A percentile compares a stretch with the other conserved stretches of the same genome.
Conservation (phyloP, 1,140 invertebrate genomes). For the Physella acuta region DNA sequence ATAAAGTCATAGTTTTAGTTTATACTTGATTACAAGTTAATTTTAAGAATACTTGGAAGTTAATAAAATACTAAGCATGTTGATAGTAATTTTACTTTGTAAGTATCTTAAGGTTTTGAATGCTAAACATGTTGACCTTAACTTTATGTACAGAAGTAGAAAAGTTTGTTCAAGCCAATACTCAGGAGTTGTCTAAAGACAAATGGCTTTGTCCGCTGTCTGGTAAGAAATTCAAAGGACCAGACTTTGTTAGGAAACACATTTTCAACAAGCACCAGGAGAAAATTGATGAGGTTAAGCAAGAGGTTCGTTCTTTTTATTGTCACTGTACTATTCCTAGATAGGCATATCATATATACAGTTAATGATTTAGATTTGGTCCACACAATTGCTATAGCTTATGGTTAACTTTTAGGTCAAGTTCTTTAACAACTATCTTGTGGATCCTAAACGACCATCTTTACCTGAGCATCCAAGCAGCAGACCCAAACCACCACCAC, state of each 20-base stretch:
- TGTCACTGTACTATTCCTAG: no score
- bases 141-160: conserved; percentile 53
- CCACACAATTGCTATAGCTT: no score
- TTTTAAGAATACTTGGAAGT: no score
- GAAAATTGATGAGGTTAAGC: conserved; percentile 94
- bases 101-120: no score
- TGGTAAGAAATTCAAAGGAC: conserved; percentile 99
- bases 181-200: conserved; percentile 92
- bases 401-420: conserved; percentile 60
- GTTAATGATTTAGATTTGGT: no score
- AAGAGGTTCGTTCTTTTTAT: conserved; percentile 73
- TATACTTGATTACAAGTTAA: no score
- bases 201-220: conserved; percentile 98
- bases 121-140: conserved; percentile 49
- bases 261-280: conserved; percentile 97
- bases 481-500: conserved; percentile 26
- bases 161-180: conserved; percentile 63
- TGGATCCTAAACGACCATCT: conserved; percentile 91
- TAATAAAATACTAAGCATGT: no score
- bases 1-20: no score
- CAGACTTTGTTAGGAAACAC: conserved; percentile 98
- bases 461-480: conserved; percentile 84
- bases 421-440: conserved; percentile 97
- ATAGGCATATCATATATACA: no score
- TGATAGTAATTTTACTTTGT: no score